Conservation (phyloP, 2,888 invertebrate genomes). For the Zootermopsis nevadensis region DNA sequence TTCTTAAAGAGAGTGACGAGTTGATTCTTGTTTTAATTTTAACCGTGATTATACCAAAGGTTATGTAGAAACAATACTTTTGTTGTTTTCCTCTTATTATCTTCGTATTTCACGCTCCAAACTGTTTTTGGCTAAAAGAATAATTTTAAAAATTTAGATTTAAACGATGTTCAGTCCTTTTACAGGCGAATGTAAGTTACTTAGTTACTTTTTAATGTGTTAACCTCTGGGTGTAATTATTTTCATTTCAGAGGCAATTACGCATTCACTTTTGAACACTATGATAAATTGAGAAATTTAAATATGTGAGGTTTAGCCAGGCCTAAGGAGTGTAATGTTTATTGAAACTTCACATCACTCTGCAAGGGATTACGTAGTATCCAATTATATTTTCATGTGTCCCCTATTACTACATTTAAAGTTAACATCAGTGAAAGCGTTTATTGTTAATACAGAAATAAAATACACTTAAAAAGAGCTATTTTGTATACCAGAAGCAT, state of each 20-base stretch:
- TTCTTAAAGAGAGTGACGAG: slow-evolving; percentile 10
- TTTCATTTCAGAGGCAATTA: too few species aligned
- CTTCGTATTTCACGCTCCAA: slow-evolving; percentile 35
- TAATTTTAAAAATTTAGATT: too few species aligned
- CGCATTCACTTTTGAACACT: too few species aligned
- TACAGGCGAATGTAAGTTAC: too few species aligned
- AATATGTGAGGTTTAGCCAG: not conserved
- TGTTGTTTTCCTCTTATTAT: not conserved
- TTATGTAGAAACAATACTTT: slow-evolving; percentile 12
- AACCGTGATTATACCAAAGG: slow-evolving; percentile 31
- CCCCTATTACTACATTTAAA: not conserved
- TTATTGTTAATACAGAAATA: slow-evolving; percentile 23
- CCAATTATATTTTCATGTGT: not conserved
- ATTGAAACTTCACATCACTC: not conserved
- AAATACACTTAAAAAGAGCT: slow-evolving; percentile 23
- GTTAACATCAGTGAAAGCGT: not conserved
- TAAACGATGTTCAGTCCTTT: too few species aligned
- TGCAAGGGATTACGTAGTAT: not conserved
- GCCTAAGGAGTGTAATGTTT: not conserved
- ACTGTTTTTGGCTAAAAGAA: not conserved
- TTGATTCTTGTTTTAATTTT: not conserved
- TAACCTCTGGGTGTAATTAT: too few species aligned
- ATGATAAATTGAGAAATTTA: not conserved
- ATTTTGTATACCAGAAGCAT: slow-evolving; percentile 38
- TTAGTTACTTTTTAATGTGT: too few species aligned